Percentiles rank a stretch among this genome's conserved stretches.
These are phyloP conservation scores for Ploceus nigricollis DNA, from an alignment of 2,113 vertebrate species.

Conservation along the genomic window DNA sequence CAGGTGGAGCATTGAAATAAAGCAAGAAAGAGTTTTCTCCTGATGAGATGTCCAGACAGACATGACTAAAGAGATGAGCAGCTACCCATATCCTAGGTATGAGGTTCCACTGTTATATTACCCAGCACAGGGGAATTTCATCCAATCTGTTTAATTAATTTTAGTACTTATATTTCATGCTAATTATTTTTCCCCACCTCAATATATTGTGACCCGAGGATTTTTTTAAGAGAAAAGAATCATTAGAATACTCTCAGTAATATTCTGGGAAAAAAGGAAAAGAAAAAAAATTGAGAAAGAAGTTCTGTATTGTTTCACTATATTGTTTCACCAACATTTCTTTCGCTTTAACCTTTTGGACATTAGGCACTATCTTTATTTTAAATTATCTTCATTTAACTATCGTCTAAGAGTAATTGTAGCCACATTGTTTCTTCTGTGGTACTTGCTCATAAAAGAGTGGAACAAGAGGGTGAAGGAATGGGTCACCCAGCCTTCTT, in stretches of 20 bases:
- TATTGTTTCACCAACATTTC: background rate
- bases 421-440: background rate
- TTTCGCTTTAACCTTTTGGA: background rate
- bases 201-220: background rate
- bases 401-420: background rate
- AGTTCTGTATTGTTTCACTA: background rate
- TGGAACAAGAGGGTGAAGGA: background rate
- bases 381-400: background rate
- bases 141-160: background rate
- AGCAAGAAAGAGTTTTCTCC: background rate
- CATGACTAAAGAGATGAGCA: background rate
- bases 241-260: background rate
- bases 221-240: background rate
- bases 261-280: background rate
- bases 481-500: background rate
- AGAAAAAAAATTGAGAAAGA: background rate
- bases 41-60: background rate
- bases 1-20: background rate
- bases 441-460: background rate
- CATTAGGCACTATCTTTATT: background rate
- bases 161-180: background rate
- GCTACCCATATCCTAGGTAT: background rate
- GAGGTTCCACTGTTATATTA: background rate
- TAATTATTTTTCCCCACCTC: background rate
- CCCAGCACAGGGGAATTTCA: background rate